Evolutionary conservation across 2,113 vertebrate species (phyloP).

Genomic region (Gavialis gangeticus): DNA sequence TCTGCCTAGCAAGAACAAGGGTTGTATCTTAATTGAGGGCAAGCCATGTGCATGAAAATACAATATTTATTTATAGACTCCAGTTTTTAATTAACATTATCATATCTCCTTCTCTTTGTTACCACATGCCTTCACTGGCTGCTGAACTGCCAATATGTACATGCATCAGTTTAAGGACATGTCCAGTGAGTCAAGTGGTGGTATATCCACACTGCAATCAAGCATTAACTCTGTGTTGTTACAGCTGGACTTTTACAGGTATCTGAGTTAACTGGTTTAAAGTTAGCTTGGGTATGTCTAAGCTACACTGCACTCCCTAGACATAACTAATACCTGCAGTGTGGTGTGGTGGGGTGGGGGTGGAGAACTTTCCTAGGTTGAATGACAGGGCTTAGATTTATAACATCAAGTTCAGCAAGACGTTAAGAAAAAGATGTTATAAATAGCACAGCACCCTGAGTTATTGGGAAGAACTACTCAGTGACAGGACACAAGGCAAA

Average conservation of each 20-base stretch:
- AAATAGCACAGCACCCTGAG: background rate
- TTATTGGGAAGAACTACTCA: background rate
- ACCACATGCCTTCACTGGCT: background rate
- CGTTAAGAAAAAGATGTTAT: background rate
- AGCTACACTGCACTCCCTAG: background rate
- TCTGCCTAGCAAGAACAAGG: too few relatives aligned
- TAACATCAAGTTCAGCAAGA: background rate
- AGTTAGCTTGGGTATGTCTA: background rate
- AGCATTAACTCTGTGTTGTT: slow-evolving; percentile 10
- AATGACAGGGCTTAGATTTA: background rate
- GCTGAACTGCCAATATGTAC: background rate
- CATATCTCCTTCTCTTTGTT: background rate
- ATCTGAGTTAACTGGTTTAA: background rate
- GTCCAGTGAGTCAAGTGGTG: too few relatives aligned
- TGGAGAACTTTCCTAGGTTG: background rate
- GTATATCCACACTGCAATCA: too few relatives aligned
- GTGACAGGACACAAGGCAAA: background rate
- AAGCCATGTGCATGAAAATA: too few relatives aligned
- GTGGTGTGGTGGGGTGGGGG: background rate
- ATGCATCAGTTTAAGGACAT: background rate
- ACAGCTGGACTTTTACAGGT: slow-evolving; percentile 3
- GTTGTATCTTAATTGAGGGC: too few relatives aligned
- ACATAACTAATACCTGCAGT: background rate
- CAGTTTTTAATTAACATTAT: slow-evolving; percentile 14
- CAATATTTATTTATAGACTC: slow-evolving; percentile 28